A percentile compares a stretch with the other conserved stretches of the same genome.
Conservation (phyloP, 2,113 vertebrate genomes). For the Microcebus lehilahytsara region DNA sequence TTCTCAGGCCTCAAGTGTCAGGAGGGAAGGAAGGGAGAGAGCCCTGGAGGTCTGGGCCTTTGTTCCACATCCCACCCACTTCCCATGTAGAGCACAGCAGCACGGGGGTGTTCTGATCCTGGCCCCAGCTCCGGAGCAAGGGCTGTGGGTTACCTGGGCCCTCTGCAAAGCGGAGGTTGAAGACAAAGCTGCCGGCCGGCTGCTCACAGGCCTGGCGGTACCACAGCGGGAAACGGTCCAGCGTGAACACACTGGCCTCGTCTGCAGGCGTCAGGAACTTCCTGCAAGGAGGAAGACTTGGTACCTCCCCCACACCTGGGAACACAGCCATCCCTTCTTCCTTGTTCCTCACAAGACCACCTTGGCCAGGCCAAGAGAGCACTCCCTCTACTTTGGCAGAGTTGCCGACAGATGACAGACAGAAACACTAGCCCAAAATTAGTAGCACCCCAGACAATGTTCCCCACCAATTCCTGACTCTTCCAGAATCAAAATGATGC, state of each 20-base stretch:
- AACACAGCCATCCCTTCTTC: background rate
- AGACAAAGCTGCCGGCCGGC: conserved; percentile 92
- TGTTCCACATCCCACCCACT: background rate
- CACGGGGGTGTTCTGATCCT: rapidly evolving
- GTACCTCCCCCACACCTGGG: background rate
- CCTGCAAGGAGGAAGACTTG: conserved; percentile 77
- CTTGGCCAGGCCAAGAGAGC: background rate
- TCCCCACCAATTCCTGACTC: background rate
- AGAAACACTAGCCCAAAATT: background rate
- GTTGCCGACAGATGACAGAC: background rate
- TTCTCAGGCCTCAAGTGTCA: no score
- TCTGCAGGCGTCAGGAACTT: conserved; percentile 91
- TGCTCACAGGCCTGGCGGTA: conserved; percentile 93
- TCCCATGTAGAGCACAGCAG: background rate
- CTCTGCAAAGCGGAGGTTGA: conserved; percentile 88
- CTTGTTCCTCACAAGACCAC: background rate
- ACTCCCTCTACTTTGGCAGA: background rate
- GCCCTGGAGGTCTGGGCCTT: rapidly evolving
- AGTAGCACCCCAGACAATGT: background rate
- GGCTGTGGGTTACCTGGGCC: conserved; percentile 86
- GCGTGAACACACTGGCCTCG: conserved; percentile 93
- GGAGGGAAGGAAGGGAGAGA: background rate
- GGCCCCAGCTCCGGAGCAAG: rapidly evolving
- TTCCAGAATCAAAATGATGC: background rate
- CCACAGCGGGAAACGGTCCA: conserved; percentile 97